Percentiles rank a stretch among this genome's conserved stretches.
These are phyloP conservation scores for Amphiprion percula DNA, from an alignment of 2,113 vertebrate species.

Conservation along the genomic window DNA sequence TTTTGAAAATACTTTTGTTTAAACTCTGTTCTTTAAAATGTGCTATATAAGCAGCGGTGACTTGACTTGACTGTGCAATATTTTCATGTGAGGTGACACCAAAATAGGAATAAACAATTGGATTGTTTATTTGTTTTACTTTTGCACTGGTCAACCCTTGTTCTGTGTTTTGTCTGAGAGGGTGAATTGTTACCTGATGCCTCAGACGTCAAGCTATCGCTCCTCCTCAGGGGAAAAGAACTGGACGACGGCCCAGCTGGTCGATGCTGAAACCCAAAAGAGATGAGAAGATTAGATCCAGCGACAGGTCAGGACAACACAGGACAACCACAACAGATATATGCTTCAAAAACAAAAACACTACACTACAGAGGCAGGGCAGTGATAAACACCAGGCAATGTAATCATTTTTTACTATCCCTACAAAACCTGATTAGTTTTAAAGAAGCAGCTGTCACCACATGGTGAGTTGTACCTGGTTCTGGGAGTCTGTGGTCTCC, in stretches of 20 bases:
- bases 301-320: background rate
- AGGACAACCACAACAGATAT: conserved; percentile 22
- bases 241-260: conserved; percentile 70
- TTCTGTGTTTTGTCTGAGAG: conserved; percentile 25
- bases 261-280: conserved; percentile 81
- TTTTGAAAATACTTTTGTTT: no score
- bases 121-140: no score
- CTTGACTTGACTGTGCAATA: no score
- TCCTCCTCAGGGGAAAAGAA: conserved; percentile 87
- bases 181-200: conserved; percentile 89
- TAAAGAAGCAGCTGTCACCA: background rate
- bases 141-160: background rate
- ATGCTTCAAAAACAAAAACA: background rate
- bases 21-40: no score
- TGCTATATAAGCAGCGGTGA: no score
- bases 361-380: background rate
- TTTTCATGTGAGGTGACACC: no score
- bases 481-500: conserved; percentile 56
- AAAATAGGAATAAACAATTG: no score
- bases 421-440: background rate
- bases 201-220: conserved; percentile 88
- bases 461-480: conserved; percentile 56
- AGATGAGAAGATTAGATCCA: conserved; percentile 41
- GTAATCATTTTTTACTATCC: background rate
- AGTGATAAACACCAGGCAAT: background rate